A percentile compares a stretch with the other conserved stretches of the same genome.
These are phyloP conservation scores for Ifrita kowaldi DNA, from an alignment of 2,113 vertebrate species.

Conservation along the genomic window DNA sequence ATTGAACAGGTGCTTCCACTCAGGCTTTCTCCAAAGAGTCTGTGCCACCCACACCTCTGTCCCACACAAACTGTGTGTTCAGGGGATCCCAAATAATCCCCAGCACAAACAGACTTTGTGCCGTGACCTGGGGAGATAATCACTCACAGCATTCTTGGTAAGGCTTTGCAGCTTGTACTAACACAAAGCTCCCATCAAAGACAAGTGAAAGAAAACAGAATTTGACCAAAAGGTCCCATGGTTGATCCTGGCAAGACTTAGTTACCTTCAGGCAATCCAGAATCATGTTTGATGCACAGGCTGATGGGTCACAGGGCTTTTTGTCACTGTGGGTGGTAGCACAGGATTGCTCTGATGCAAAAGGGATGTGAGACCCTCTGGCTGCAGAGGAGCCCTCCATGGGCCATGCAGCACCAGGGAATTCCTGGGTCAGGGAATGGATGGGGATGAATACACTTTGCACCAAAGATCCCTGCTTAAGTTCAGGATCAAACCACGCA, in stretches of 20 bases:
- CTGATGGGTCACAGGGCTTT: neutral
- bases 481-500: neutral
- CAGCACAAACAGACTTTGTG: neutral
- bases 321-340: neutral
- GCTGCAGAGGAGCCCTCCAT: neutral
- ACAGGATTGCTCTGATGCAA: neutral
- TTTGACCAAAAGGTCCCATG: neutral
- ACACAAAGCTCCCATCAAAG: neutral
- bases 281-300: rapidly evolving
- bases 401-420: neutral
- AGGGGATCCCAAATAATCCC: neutral
- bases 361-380: neutral
- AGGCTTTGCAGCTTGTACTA: neutral
- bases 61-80: neutral
- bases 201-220: neutral
- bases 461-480: neutral
- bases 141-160: neutral
- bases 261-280: neutral
- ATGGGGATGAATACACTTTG: neutral
- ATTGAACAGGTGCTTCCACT: neutral
- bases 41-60: neutral
- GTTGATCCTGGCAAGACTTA: neutral
- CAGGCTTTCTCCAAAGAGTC: neutral
- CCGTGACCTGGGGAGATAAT: neutral
- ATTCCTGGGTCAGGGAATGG: rapidly evolving